phyloP scores from a whole-genome alignment of 2,797 vertebrate species.

The Eospalax fontanierii region DNA sequence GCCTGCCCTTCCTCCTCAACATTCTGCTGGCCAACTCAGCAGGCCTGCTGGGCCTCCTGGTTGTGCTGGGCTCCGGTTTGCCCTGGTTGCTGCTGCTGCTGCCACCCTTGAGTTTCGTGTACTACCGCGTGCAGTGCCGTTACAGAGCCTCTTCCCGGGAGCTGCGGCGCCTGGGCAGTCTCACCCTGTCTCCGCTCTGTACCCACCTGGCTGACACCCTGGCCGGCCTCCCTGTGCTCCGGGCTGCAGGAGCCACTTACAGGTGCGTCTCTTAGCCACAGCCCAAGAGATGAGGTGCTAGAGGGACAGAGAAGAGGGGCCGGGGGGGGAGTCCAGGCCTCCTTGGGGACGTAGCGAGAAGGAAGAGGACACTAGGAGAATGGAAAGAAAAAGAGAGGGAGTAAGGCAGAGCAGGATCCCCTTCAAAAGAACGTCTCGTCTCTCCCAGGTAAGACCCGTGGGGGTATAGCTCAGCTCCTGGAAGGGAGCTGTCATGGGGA shows the following conservation, averaged over 20 bases:
- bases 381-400: neutral
- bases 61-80: conserved; percentile 94
- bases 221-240: conserved; percentile 94
- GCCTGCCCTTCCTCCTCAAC: conserved; percentile 96
- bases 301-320: too few species aligned
- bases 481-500: neutral
- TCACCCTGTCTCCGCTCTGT: conserved; percentile 97
- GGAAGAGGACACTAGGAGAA: neutral
- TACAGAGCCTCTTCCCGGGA: conserved; percentile 96
- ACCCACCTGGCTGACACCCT: conserved; percentile 98
- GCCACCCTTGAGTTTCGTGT: conserved; percentile 92
- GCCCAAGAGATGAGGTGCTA: too few species aligned
- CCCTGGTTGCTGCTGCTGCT: conserved; percentile 95
- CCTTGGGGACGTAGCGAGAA: neutral
- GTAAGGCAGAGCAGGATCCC: neutral
- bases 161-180: conserved; percentile 95
- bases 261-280: conserved; percentile 89
- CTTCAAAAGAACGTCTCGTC: neutral
- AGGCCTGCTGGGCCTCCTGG: conserved; percentile 93
- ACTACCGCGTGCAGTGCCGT: conserved; percentile 93
- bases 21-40: conserved; percentile 95
- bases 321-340: neutral
- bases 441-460: neutral
- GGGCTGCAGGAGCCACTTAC: conserved; percentile 91
- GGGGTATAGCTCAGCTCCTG: neutral